Conservation (phyloP, 2,888 invertebrate species). For the Cheilosia urbana region DNA sequence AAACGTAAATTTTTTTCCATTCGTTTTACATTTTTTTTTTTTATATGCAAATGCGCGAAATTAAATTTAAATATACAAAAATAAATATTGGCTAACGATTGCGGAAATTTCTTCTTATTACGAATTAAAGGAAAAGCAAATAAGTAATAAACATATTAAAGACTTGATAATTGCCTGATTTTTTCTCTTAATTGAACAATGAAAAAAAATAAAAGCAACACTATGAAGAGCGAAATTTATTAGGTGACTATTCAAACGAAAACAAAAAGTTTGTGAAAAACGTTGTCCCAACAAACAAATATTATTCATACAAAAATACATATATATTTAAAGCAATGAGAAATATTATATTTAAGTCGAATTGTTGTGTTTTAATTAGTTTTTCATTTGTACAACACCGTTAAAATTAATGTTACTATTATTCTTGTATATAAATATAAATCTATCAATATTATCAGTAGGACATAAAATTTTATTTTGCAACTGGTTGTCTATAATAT, state of each 20-base stretch:
- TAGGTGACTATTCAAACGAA: constrained; percentile 17
- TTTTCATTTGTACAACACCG: constrained; percentile 40
- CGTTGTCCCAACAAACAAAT: constrained; percentile 37
- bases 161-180: constrained; percentile 68
- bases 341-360: constrained; percentile 28
- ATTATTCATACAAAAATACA: background rate
- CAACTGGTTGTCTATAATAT: constrained; percentile 71
- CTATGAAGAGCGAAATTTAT: background rate
- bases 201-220: constrained; percentile 41
- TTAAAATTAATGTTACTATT: constrained; percentile 40
- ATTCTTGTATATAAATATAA: constrained; percentile 43
- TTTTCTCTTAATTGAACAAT: constrained; percentile 54
- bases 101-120: constrained; percentile 44
- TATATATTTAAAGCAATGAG: background rate
- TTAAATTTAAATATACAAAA: constrained; percentile 46
- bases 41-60: constrained; percentile 56
- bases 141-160: constrained; percentile 54
- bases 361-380: constrained; percentile 52
- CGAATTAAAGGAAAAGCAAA: constrained; percentile 30
- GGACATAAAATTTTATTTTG: constrained; percentile 50
- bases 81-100: constrained; percentile 53
- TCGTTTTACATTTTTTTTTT: constrained; percentile 28
- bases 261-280: background rate
- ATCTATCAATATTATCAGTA: constrained; percentile 33
- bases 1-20: constrained; percentile 24